Base-by-base conservation (phyloP, 2,797 vertebrate genomes). In the Pteropus rufus region DNA sequence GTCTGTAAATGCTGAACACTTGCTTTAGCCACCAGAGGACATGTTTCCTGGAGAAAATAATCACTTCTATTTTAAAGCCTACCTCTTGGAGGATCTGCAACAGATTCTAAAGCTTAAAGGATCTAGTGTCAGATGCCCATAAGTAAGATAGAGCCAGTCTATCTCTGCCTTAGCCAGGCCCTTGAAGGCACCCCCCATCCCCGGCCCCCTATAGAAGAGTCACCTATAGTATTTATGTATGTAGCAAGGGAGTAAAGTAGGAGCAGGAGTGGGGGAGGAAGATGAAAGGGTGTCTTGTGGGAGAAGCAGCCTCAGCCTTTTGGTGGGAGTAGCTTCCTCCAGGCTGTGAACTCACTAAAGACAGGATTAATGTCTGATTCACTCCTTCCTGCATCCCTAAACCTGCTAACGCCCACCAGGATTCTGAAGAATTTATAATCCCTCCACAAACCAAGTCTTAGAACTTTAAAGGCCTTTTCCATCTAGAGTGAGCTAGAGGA, bases 11-110 rank as follows among this genome's bases (percentile, higher is more conserved):
- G 56, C 24, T 21, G 44, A 93, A 26, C 5, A 26, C 29, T 89
- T 62, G 58, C 70, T 70, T 79, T 60, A 34, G 46, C 44, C 36
- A 29, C 36, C 64, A 84, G 72, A 44, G 31, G 54, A 92, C 64
- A 39, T 15, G 29, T 34, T 70, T 52, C 44, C 23, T 26, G 18
- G 10, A 44, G 58, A 84, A 60, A 92, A n/a, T n/a, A 79, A 29
- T 56, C n/a, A 39, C 46, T 31, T 52, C 39, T 46, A 21, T 52
- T 70, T 64, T 77, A 77, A 70, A 70, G 44, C 34, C 70, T 36
- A 34, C 19, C 52, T 84, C 52, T 29, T 31, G 2, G 36, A 52
- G 41, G 23, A 67, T 69, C 41, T 44, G 10, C 9, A 89, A 46
- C 18, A 64, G 72, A 56, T 36, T 29, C 34, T 67, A 70, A 46